Base-by-base conservation (phyloP, 2,113 vertebrate species). In the Pionites leucogaster region DNA sequence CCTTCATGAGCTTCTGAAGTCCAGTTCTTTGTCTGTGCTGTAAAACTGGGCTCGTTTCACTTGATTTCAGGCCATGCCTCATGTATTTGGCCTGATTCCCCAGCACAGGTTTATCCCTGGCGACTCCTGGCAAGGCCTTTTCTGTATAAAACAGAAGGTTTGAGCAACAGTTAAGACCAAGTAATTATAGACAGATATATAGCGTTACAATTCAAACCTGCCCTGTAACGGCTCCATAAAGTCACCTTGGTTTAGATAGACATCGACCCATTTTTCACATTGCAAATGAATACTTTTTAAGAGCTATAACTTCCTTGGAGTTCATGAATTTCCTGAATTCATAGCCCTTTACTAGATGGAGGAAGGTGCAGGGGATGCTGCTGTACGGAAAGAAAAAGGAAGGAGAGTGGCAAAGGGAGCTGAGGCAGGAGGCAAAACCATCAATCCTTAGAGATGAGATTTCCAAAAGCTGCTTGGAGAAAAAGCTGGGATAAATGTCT, bases 281-380 rank as follows among this genome's bases (percentile, higher is more conserved):
- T 44, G 77, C 82, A 94, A 94, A 97, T 90, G 93, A 96, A 72
- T 39, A 57, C 46, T 60, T 76, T 97, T 83, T 20, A 92, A 93
- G 91, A 96, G 96, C 80, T 81, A 17, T 90, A 94, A 78, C 92
- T 95, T 95, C 22, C 78, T 23, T 84, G 91, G 95, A 97, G 95
- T 96, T 96, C 94, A 92, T 97, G 95, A 96, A 97, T 98, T 97
- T 96, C 92, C 90, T 95, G 92, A 91, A 97, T 97, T 94, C 95
- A 94, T 88, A 22, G 85, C 77, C 67, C 68, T 96, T 93, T 82
- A 11, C 76, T 63, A 52, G 80, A 6, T 47, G 59, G 75, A 85
- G 92, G 80, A 87, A 92, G 86, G 93, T 13, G 6, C 57, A 55
- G 29, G 69, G 88, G 78, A 85, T 62, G 33, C 74, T 71, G 60